Evolutionary conservation across 2,888 invertebrate genomes (phyloP).

Genomic region (Uloborus plumipes): DNA sequence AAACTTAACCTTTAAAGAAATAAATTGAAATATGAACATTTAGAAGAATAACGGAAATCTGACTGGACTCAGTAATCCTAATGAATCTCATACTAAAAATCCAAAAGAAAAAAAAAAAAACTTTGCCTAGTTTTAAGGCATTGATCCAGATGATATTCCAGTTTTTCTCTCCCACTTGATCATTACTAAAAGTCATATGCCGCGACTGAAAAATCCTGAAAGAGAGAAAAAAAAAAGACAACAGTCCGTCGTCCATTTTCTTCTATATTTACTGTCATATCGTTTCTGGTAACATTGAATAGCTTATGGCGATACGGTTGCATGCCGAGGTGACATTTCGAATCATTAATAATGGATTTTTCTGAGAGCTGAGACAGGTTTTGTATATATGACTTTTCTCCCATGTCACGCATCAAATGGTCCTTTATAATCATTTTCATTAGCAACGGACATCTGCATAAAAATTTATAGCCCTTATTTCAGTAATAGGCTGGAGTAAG

Average conservation of each 20-base stretch:
- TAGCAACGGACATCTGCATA: neutral
- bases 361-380: neutral
- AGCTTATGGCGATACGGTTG: neutral
- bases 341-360: neutral
- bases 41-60: too few relatives aligned
- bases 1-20: too few relatives aligned
- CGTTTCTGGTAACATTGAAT: neutral
- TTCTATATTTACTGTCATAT: neutral
- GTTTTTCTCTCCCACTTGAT: too few relatives aligned
- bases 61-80: too few relatives aligned
- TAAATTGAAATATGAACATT: too few relatives aligned
- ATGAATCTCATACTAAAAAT: too few relatives aligned
- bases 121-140: too few relatives aligned
- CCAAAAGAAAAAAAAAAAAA: too few relatives aligned
- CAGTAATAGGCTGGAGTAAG: too few relatives aligned
- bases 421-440: neutral
- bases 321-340: neutral
- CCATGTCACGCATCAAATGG: slow-evolving; percentile 1
- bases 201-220: neutral
- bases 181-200: too few relatives aligned
- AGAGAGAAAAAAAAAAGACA: neutral
- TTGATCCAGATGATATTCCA: too few relatives aligned
- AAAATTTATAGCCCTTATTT: too few relatives aligned
- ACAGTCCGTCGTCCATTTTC: neutral
- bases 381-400: neutral